Evolutionary conservation across 2,888 invertebrate species (phyloP), one percentile per base, ranked within the genome.

Genomic region (Drosophila lacicola): DNA sequence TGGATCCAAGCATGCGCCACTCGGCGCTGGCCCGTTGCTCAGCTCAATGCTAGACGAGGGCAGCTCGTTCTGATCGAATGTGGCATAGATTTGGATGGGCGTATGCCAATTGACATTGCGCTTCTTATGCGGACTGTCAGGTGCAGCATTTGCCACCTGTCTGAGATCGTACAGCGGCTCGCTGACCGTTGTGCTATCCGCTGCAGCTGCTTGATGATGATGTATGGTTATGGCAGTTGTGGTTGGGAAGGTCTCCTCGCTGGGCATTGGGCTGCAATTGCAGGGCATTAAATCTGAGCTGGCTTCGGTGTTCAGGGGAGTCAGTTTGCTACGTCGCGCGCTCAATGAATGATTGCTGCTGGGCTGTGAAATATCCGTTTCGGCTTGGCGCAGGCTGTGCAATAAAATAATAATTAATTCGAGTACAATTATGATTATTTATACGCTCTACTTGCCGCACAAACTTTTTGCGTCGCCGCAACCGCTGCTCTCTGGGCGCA

Each of bases 91-190:
- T 49, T 92, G 91, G 41, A 92, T 90, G 11, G 92, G 91, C 6
- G 91, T 92, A 39, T 92, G 90, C 92, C 92, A 92, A 72, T 92
- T 92, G 13, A 92, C 93, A 70, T 91, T 93, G 3, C 92, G 90
- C 65, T 92, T 92, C 70, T 90, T 91, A 21, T 76, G 68, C 10
- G 77, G 78, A 72, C 78, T 85, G n/a, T 82, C 85, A 33, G 72
- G 47, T 9, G 58, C 46, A n/a, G 37, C 41, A 0, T 11, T 60
- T 4, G 53, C 54, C 19, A 72, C 58, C 44, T 69, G 54, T 39
- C 54, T 74, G 71, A 80, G 79, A 72, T 88, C 82, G 62, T 66
- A 78, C 14, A 73, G 42, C 11, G 70, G 65, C 8, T 84, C 82
- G 9, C 25, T 50, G 4, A 39, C 49, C 2, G 66, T 70, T 11